phyloP scores from a whole-genome alignment of 2,888 invertebrate species.

The Exephanes ischioxanthus region DNA sequence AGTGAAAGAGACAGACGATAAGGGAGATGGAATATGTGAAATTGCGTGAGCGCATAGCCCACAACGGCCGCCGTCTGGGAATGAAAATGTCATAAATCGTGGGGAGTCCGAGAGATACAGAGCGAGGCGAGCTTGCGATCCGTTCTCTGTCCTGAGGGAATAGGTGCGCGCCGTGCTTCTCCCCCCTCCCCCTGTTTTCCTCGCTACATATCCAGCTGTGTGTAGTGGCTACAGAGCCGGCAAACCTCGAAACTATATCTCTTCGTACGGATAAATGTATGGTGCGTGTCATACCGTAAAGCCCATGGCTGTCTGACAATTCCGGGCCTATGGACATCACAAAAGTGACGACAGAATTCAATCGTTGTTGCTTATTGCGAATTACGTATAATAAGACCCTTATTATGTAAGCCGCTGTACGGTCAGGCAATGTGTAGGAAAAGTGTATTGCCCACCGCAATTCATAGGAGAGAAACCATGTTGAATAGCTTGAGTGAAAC shows the following conservation, averaged over 20 bases:
- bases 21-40: conserved; percentile 19
- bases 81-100: conserved; percentile 56
- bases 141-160: conserved; percentile 32
- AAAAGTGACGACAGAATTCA: conserved; percentile 17
- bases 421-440: too few species aligned
- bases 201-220: conserved; percentile 11
- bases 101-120: conserved; percentile 31
- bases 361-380: neutral
- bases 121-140: conserved; percentile 38
- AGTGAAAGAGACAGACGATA: conserved; percentile 1
- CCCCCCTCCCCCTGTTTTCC: neutral
- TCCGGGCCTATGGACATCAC: conserved; percentile 28
- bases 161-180: conserved; percentile 35
- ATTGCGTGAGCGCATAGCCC: conserved; percentile 46
- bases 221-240: conserved; percentile 3
- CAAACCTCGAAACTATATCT: conserved; percentile 48
- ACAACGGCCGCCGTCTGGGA: conserved; percentile 44
- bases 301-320: conserved; percentile 36
- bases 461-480: conserved; percentile 36
- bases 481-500: conserved; percentile 56
- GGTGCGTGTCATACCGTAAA: conserved; percentile 14
- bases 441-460: neutral
- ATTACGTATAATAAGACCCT: neutral
- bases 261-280: neutral
- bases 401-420: too few species aligned